These are phyloP conservation scores for Microplitis manilae DNA, from an alignment of 2,888 invertebrate genomes.

Conservation along the genomic window DNA sequence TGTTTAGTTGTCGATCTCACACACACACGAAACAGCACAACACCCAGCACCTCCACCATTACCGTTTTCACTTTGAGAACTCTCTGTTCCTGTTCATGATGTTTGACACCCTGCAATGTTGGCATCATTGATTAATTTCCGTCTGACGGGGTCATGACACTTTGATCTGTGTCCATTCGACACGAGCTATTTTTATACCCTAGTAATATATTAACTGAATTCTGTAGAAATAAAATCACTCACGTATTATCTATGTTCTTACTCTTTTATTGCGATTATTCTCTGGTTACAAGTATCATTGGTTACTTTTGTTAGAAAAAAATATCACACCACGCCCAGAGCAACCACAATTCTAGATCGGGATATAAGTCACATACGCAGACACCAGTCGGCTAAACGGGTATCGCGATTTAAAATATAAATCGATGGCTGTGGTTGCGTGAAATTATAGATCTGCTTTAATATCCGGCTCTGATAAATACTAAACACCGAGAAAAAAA, in stretches of 20 bases:
- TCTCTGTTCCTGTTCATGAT: conserved; percentile 5
- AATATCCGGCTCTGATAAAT: conserved; percentile 28
- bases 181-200: not conserved
- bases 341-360: conserved; percentile 6
- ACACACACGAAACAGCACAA: not conserved
- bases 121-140: conserved; percentile 12
- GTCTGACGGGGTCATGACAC: not conserved
- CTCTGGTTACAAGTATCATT: too few relatives aligned
- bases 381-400: conserved; percentile 20
- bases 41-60: not conserved
- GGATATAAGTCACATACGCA: conserved; percentile 22
- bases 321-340: conserved; percentile 24
- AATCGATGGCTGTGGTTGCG: not conserved
- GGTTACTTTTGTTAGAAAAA: not conserved
- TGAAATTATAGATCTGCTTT: conserved; percentile 28
- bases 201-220: too few relatives aligned
- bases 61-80: conserved; percentile 4
- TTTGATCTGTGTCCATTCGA: not conserved
- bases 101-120: not conserved
- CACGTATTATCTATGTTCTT: too few relatives aligned
- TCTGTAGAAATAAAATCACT: too few relatives aligned
- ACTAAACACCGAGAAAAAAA: not conserved
- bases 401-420: not conserved
- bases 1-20: conserved; percentile 18
- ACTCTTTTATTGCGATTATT: too few relatives aligned